Evolutionary conservation across 2,797 vertebrate species (phyloP), one percentile per base, ranked within the genome.

Genomic region (Hemibagrus guttatus): DNA sequence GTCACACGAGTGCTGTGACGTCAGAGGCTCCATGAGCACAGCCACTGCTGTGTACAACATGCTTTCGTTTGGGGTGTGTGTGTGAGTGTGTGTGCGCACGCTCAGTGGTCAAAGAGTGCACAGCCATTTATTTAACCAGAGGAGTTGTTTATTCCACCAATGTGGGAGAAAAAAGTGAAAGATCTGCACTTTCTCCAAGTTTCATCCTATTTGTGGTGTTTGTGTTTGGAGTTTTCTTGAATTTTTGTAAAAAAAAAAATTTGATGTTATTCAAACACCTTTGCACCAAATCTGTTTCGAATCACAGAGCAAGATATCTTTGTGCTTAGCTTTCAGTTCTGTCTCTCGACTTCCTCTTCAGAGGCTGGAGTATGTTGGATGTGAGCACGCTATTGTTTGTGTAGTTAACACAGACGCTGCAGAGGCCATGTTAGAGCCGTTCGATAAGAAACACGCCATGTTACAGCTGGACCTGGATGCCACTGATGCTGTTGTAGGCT

Each of bases 1-100:
- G 88, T 88, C 88, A 87, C 88, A 84, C 66, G 21, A 89, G 83
- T 72, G 80, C 85, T 71, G 87, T 91, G 90, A 91, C 87, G 90
- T 89, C 89, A 90, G 89, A 82, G 82, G 66, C 82, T 90, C 84
- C 76, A 78, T 87, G 87, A 88, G 86, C 74, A 89, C 71, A 88
- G 87, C 78, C 85, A 84, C 90, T 54, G 82, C 85, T 90, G 85
- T 88, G 84, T 90, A 88, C 75, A 69, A 61, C 87, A 68, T 90
- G 87, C 84, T 88, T 88, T 71, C 74, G 54, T 88, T 88, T 31
- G 39, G 86, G 2, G 80, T 71, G 80, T 59, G 84, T 74, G 84
- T 35, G 80, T 71, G 80, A 52, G 84, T 74, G 84, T 35, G 87
- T 23, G 58, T 17, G 71, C 35, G 59, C 74, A 64, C 72, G 52